Percentiles rank a stretch among this genome's conserved stretches.
Conservation (phyloP, 2,888 invertebrate species). For the Rhogogaster chlorosoma region DNA sequence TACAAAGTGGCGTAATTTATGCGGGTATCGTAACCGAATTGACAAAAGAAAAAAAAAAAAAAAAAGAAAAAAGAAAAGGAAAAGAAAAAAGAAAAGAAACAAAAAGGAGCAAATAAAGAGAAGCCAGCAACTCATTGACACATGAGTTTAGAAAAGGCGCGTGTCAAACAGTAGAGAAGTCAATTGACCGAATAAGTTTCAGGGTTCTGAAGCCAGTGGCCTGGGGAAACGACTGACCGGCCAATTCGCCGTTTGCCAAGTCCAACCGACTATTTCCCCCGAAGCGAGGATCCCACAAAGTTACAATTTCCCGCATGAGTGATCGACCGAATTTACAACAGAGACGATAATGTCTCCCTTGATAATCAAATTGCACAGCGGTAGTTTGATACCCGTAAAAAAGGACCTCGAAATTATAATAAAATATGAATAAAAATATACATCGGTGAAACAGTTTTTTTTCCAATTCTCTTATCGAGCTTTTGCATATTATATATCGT, state of each 20-base stretch:
- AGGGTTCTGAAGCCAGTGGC: background rate
- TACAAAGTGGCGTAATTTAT: background rate
- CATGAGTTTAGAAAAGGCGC: background rate
- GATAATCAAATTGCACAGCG: background rate
- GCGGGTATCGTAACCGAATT: background rate
- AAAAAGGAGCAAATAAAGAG: background rate
- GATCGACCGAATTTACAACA: conserved; percentile 22
- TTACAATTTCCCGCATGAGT: conserved; percentile 27
- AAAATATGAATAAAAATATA: background rate
- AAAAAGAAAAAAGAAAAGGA: background rate
- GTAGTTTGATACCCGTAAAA: background rate
- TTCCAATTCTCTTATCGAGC: background rate
- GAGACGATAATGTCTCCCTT: background rate
- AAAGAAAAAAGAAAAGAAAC: background rate
- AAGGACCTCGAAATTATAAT: background rate
- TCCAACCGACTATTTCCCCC: background rate
- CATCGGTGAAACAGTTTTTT: background rate
- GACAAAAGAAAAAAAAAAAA: background rate
- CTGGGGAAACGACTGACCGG: background rate
- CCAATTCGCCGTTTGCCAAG: conserved; percentile 42
- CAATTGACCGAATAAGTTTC: conserved; percentile 40
- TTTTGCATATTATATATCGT: background rate
- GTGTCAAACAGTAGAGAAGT: conserved; percentile 11
- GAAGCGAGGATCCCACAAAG: conserved; percentile 12
- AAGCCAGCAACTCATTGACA: background rate